Conservation (phyloP, 92 coral and sea anemone species). For the Phenganax subtilis region DNA sequence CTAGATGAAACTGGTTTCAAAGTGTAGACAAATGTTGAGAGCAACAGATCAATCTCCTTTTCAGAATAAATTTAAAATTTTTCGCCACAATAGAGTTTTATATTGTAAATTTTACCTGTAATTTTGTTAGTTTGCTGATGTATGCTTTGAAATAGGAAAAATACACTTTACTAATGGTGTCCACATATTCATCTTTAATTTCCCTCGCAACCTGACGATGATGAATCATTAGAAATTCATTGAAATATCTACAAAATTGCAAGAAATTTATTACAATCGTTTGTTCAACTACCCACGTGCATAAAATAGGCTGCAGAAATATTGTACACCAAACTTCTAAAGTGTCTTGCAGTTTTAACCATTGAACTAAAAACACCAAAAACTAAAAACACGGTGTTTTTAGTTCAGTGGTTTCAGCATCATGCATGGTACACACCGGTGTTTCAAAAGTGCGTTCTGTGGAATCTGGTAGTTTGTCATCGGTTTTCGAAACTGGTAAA, state of each 20-base stretch:
- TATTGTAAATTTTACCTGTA: slow-evolving; percentile 54
- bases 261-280: background rate
- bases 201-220: slow-evolving; percentile 98
- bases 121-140: slow-evolving; percentile 70
- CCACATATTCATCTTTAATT: slow-evolving; percentile 83
- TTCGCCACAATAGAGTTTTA: background rate
- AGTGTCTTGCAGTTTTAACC: no score
- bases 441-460: slow-evolving; percentile 86
- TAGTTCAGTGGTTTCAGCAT: background rate
- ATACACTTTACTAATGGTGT: slow-evolving; percentile 96
- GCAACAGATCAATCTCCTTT: background rate
- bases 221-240: slow-evolving; percentile 85
- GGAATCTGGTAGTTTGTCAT: slow-evolving; percentile 98
- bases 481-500: slow-evolving; percentile 87
- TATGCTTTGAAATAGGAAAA: slow-evolving; percentile 92
- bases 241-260: slow-evolving; percentile 71
- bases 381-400: no score
- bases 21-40: background rate
- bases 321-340: no score
- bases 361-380: no score
- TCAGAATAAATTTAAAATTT: background rate
- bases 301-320: background rate
- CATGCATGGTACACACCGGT: slow-evolving; percentile 51
- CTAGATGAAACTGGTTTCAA: no score
- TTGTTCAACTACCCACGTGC: background rate